Conservation (phyloP, 1,140 invertebrate species). For the Proales similis region DNA sequence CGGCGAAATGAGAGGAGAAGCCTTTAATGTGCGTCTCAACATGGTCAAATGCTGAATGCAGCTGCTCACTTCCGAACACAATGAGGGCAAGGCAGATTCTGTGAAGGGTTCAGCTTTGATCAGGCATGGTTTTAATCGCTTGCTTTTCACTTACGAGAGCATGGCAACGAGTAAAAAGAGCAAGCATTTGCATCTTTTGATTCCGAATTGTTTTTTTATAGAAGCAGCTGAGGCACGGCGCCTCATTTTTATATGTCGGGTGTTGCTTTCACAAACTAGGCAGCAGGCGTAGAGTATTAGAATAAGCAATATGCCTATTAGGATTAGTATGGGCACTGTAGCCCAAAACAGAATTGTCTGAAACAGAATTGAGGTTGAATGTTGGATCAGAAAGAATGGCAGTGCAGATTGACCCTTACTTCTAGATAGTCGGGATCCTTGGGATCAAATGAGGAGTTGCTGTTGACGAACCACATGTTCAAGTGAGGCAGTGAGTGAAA, state of each 20-base stretch:
- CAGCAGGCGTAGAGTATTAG: constrained; percentile 25
- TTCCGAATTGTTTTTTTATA: too few species aligned
- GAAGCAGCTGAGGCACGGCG: too few species aligned
- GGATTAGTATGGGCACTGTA: constrained; percentile 26
- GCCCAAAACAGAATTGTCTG: constrained; percentile 35
- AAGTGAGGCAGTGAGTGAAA: constrained; percentile 36
- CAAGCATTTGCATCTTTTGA: too few species aligned
- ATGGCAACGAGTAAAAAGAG: too few species aligned
- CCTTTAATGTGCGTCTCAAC: constrained; percentile 10
- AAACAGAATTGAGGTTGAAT: constrained; percentile 26
- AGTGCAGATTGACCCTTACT: constrained; percentile 12
- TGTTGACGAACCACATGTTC: constrained; percentile 36
- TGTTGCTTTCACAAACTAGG: constrained; percentile 16
- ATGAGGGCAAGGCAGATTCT: constrained; percentile 7
- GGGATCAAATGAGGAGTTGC: constrained; percentile 18
- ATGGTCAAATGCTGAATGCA: constrained; percentile 12
- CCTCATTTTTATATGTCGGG: constrained; percentile 8
- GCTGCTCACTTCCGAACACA: constrained; percentile 31
- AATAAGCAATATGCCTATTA: constrained; percentile 24
- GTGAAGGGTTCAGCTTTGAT: not conserved
- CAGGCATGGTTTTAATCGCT: too few species aligned
- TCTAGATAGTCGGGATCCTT: constrained; percentile 33
- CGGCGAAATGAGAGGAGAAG: constrained; percentile 18
- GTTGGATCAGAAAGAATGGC: not conserved
- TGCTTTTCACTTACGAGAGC: too few species aligned